Evolutionary conservation across 2,113 vertebrate genomes (phyloP), one percentile per base, ranked within the genome.

Genomic region (Grammomys dolichurus): DNA sequence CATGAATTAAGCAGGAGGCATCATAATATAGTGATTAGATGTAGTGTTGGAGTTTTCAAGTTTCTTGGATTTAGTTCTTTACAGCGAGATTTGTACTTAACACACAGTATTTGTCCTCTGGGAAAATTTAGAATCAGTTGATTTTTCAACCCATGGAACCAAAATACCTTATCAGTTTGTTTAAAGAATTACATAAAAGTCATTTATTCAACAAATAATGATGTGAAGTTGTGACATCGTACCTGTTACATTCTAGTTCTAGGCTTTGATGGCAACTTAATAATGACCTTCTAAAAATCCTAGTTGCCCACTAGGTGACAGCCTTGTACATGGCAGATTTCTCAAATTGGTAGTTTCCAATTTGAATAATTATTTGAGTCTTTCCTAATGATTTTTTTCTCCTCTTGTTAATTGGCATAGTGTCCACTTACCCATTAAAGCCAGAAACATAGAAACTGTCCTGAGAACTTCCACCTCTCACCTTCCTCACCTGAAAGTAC

Each of bases 111-210:
- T 51, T 54, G 72, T 94, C 43, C 40, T 81, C 75, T 60, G 84
- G 56, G 14, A 91, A 86, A 93, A 12, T 73, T 70, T 89, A 72
- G 75, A 92, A 84, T 54, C 63, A 67, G 10, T 90, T 84, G 87
- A 20, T 84, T 69, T 92, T 93, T 43, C 91, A 4, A 87, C 48
- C 88, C 63, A 54, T 77, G 31, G 76, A 40, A 60, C n/a, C 63
- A n/a, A 94, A 48, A 24, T 96, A 24, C 56, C 17, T 87, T 28
- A 77, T 95, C 33, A 72, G 46, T 54, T 91, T 91, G 24, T 90
- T 76, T 56, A 91, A 33, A 89, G 24, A 20, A 89, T 92, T 86
- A 95, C 89, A 76, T 94, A 86, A 89, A 87, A 90, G 40, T 60
- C 16, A 87, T 70, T 87, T 33, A 46, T 87, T 94, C 33, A 92